Evolutionary conservation across 2,888 invertebrate genomes (phyloP).

Genomic region (Penaeus monodon): DNA sequence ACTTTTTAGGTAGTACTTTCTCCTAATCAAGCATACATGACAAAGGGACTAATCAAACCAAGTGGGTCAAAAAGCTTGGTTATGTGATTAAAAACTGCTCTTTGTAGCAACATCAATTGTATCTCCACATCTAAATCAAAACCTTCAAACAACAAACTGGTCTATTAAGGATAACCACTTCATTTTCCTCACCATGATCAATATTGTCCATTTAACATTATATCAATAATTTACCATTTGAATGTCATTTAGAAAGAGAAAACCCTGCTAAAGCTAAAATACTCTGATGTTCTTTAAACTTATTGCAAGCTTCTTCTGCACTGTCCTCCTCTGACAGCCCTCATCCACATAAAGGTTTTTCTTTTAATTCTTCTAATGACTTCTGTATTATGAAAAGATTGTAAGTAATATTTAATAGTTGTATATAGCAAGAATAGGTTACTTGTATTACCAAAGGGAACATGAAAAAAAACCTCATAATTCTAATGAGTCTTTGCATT

Average conservation of each 20-base stretch:
- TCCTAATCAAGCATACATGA: constrained; percentile 31
- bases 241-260: constrained; percentile 15
- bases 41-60: background rate
- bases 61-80: constrained; percentile 46
- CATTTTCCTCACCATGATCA: constrained; percentile 22
- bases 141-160: constrained; percentile 28
- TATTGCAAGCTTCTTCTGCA: constrained; percentile 5
- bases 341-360: constrained; percentile 50
- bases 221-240: background rate
- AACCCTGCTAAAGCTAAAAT: constrained; percentile 25
- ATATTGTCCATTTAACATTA: background rate
- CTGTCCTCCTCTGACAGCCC: constrained; percentile 23
- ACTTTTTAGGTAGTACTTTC: constrained; percentile 33
- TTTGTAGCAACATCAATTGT: background rate
- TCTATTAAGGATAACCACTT: too few relatives aligned
- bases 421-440: constrained; percentile 17
- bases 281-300: constrained; percentile 1
- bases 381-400: background rate
- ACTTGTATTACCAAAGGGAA: constrained; percentile 14
- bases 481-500: background rate
- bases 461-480: constrained; percentile 6
- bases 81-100: constrained; percentile 34
- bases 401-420: background rate
- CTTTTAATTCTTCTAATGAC: constrained; percentile 9
- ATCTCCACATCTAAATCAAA: constrained; percentile 20